These are phyloP conservation scores for Fulmarus glacialis DNA, from an alignment of 2,113 vertebrate species.

Conservation along the genomic window DNA sequence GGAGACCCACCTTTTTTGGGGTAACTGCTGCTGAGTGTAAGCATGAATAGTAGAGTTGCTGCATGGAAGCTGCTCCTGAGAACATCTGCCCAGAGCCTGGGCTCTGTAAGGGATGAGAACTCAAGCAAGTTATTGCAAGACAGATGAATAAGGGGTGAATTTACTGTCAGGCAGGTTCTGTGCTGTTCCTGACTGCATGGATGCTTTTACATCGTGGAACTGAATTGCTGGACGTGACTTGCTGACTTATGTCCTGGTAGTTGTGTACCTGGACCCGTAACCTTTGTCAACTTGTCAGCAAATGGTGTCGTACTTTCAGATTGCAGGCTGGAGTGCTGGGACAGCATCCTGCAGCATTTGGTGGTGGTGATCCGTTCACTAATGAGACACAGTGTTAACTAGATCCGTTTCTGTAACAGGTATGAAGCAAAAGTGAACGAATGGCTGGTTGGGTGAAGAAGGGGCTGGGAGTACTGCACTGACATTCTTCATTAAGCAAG, in stretches of 20 bases:
- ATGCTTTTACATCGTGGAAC: neutral
- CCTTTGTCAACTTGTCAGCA: neutral
- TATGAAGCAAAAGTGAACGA: neutral
- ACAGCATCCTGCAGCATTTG: neutral
- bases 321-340: neutral
- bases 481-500: neutral
- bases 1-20: neutral
- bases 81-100: neutral
- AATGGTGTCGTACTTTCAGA: neutral
- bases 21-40: neutral
- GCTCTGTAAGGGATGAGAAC: neutral
- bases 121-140: neutral
- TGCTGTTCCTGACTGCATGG: neutral
- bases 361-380: neutral
- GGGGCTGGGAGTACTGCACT: neutral
- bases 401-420: neutral
- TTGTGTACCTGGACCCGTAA: neutral
- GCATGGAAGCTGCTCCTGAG: neutral
- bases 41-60: neutral
- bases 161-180: neutral
- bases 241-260: neutral
- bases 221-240: neutral
- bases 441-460: neutral
- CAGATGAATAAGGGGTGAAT: fast-evolving
- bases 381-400: neutral